Percentiles rank a stretch among this genome's conserved stretches.
Conservation (phyloP, 2,888 invertebrate species). For the Metopia argyrocephala region DNA sequence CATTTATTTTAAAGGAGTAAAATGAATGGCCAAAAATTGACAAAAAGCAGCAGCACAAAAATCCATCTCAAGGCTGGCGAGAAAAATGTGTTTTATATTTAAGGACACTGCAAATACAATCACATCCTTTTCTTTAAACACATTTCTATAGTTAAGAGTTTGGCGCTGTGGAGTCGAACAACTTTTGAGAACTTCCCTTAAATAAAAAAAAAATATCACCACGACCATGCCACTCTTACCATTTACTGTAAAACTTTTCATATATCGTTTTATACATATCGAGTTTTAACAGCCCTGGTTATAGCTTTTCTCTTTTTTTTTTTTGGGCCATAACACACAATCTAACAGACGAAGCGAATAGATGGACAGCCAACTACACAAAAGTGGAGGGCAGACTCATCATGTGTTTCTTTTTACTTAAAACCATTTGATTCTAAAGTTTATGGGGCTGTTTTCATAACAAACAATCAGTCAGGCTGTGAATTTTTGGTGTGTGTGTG, state of each 20-base stretch:
- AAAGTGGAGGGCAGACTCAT: constrained; percentile 37
- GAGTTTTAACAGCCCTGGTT: constrained; percentile 48
- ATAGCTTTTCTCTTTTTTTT: neutral
- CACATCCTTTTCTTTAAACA: constrained; percentile 23
- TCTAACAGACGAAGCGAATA: neutral
- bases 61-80: constrained; percentile 37
- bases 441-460: constrained; percentile 53
- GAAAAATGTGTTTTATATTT: neutral
- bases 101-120: constrained; percentile 39
- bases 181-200: constrained; percentile 56
- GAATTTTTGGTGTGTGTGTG: constrained; percentile 6
- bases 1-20: constrained; percentile 14
- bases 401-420: constrained; percentile 60
- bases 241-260: constrained; percentile 45
- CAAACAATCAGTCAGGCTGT: constrained; percentile 28
- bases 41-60: constrained; percentile 16
- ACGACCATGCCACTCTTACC: constrained; percentile 34
- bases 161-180: constrained; percentile 46
- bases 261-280: no score
- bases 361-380: neutral
- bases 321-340: no score
- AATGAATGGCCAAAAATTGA: constrained; percentile 34
- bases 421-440: constrained; percentile 61
- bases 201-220: constrained; percentile 5
- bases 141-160: constrained; percentile 57